Evolutionary conservation across 2,113 vertebrate genomes (phyloP), one percentile per base, ranked within the genome.

Genomic region (Limanda limanda): DNA sequence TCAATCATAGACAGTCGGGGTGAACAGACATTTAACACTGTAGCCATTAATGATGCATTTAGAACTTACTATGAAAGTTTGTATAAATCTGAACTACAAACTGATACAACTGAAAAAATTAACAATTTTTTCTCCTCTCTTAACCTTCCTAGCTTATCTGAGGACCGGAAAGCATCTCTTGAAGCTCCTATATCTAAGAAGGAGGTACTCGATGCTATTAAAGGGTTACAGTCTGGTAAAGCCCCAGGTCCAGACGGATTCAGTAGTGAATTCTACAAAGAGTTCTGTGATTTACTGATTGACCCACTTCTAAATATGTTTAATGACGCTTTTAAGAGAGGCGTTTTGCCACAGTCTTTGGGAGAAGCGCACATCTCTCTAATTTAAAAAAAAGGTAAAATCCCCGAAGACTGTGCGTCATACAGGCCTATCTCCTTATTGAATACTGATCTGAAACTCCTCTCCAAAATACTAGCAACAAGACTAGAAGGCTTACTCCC

Each of bases 401-500:
- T 10, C n/a, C 52, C 52, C 2, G 21, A 51, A 2, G 17, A 65
- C 15, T 51, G 23, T 27, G 24, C 45, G 2, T 51, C 24, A 20
- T 66, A 66, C 45, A 66, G 58, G 27, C 5, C 31, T 35, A 8
- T 8, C 63, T 66, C 63, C 5, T 4, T 51, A 5, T 20, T 66
- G 18, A 31, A 66, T 18, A 25, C 24, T n/a, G 47, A n/a, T 31
- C 11, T 51, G 45, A 65, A 65, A 15, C 23, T 51, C 17, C 42
- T 15, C 31, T 40, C n/a, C 14, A 55, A 27, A 21, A 35, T 67
- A 52, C n/a, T 42, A 18, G 66, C 66, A 24, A 68, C 52, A 56
- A 17, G 31, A 40, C 21, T 40, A 24, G 52, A 68, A 24, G 0
- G 31, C 31, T 18, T 57, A 40, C 52, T 56, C 14, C 15, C 52